Evolutionary conservation across 2,113 vertebrate genomes (phyloP), one percentile per base, ranked within the genome.

Genomic region (Lipotes vexillifer): DNA sequence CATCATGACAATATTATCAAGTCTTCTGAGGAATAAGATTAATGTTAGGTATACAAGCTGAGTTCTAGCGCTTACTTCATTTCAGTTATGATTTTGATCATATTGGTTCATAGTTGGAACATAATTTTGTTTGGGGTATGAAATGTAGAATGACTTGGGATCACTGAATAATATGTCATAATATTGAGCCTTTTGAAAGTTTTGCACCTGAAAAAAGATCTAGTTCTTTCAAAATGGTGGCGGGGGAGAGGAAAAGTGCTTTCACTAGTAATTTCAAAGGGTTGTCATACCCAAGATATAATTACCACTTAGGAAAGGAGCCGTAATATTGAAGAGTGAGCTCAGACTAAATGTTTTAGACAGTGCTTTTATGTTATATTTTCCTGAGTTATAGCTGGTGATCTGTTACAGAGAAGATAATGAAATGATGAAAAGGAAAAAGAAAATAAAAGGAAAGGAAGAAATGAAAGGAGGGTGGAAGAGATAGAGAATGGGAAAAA

Each of bases 201-300:
- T 88, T 94, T 81, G 25, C 14, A 15, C 71, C 10, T 90, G 23
- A 46, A 91, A 96, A 18, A 10, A 5, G 20, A 74, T 63, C 8
- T 5, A 90, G 68, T 52, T 96, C 18, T 59, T 97, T 90, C 33
- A 82, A 91, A 95, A 75, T 52, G 52, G 15, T 1, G n/a, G 29
- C 9, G 12, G 3, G 2, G 3, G 4, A 78, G 17, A 90, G 21
- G 20, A 55, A 71, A 94, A 74, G 23, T 69, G 44, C 10, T 92
- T 96, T 63, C 38, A 8, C 18, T 93, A 91, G 21, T 41, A 94
- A 88, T 77, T 88, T 29, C 38, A 88, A 66, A 17, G 14, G 2
- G 3, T 59, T 66, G 15, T 61, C 27, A 46, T 66, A 78, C n/a
- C 18, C 49, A 90, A 36, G 14, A 41, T 71, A 31, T 81, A 84